phyloP scores from a whole-genome alignment of 1,140 invertebrate genomes.

The Brachionus asplanchnoidis region DNA sequence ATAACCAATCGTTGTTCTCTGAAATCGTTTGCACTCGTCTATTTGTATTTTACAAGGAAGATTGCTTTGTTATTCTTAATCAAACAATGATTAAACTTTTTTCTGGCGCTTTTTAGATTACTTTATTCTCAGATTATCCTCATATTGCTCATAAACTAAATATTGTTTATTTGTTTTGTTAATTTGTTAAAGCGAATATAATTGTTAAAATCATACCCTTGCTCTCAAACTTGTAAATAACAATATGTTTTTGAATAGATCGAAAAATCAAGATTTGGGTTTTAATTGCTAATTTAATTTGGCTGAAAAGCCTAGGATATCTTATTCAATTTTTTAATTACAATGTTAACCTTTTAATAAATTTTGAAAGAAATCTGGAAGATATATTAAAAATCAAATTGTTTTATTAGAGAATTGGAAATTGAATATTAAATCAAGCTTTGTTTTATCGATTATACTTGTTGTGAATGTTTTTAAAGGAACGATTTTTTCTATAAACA shows the following conservation, averaged over 20 bases:
- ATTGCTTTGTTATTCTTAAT: background rate
- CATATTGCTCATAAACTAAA: background rate
- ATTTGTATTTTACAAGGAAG: background rate
- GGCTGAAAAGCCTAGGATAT: background rate
- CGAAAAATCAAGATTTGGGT: background rate
- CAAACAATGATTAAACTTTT: background rate
- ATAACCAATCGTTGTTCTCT: background rate
- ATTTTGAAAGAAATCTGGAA: background rate
- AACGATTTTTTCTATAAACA: too few relatives aligned
- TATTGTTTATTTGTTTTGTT: background rate
- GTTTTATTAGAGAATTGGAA: background rate
- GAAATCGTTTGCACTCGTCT: background rate
- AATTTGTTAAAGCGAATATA: background rate
- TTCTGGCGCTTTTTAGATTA: background rate
- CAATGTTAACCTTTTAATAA: background rate
- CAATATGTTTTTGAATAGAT: background rate
- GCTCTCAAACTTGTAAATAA: background rate
- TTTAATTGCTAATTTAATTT: constrained; percentile 1
- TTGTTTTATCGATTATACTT: background rate
- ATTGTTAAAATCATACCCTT: background rate
- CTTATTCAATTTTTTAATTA: background rate
- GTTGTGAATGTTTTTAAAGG: background rate
- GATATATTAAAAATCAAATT: background rate
- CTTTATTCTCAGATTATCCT: background rate
- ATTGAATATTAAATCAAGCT: background rate